Evolutionary conservation across 1,140 invertebrate genomes (phyloP).

Genomic region (Maniola jurtina): DNA sequence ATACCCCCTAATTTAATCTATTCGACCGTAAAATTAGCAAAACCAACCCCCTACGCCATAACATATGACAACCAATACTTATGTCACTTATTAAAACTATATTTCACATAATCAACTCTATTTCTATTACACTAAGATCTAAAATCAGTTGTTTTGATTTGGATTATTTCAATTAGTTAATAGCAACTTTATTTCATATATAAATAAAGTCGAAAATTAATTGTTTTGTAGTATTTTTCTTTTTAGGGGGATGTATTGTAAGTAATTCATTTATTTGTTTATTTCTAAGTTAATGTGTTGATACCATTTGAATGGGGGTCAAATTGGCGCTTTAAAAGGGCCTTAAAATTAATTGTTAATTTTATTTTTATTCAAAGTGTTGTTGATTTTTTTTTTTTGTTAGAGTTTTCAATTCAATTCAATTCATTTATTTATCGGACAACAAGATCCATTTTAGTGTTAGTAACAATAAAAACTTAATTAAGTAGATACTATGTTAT

Average conservation of each 20-base stretch:
- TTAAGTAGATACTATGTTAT: too few species aligned
- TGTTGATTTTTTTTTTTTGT: too few species aligned
- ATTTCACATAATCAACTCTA: background rate
- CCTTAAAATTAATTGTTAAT: too few species aligned
- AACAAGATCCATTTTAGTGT: too few species aligned
- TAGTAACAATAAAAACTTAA: too few species aligned
- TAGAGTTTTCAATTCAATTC: too few species aligned
- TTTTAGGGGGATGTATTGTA: too few species aligned
- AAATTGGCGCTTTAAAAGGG: background rate
- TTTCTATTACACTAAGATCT: background rate
- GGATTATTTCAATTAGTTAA: background rate
- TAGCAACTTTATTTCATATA: background rate
- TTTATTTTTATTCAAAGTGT: too few species aligned
- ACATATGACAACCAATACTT: conserved; percentile 25
- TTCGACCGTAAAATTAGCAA: conserved; percentile 31
- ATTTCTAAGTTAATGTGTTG: conserved; percentile 29
- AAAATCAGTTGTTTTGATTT: background rate
- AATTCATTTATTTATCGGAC: too few species aligned
- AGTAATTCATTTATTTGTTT: conserved; percentile 24
- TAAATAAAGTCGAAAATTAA: background rate
- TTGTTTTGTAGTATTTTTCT: background rate
- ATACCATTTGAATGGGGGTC: conserved; percentile 18
- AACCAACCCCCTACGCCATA: conserved; percentile 29
- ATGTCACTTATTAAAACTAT: conserved; percentile 11
- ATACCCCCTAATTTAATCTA: conserved; percentile 24